phyloP scores from a whole-genome alignment of 1,140 invertebrate genomes.

The Anastrepha ludens region DNA sequence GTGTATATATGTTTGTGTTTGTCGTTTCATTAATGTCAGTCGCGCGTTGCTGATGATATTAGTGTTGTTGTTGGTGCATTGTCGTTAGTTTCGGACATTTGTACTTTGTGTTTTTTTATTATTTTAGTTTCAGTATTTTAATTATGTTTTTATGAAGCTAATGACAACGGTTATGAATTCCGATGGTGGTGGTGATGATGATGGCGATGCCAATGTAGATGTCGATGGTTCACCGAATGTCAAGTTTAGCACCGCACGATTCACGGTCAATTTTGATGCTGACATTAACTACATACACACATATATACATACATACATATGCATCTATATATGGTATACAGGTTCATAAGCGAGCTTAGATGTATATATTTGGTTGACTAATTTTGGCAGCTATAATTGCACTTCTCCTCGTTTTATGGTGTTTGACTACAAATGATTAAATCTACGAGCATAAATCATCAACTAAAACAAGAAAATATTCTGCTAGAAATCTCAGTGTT shows the following conservation, averaged over 20 bases:
- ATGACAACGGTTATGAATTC: not conserved
- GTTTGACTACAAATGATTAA: not conserved
- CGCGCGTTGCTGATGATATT: constrained; percentile 9
- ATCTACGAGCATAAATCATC: not conserved
- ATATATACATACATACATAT: not conserved
- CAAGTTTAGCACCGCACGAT: constrained; percentile 24
- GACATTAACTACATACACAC: not conserved
- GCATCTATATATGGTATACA: not conserved
- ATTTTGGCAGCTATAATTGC: not conserved
- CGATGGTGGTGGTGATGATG: not conserved
- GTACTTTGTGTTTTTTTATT: not conserved
- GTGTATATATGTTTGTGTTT: not conserved
- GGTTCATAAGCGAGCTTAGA: not conserved
- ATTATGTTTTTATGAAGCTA: constrained; percentile 4
- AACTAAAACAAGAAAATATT: not conserved
- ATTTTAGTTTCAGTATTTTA: not conserved
- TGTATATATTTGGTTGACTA: too few relatives aligned
- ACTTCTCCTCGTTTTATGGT: not conserved
- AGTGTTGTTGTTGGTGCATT: not conserved
- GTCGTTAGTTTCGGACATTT: not conserved
- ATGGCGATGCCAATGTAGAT: not conserved
- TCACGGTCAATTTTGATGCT: constrained; percentile 34
- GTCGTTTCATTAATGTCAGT: not conserved
- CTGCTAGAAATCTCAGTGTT: not conserved
- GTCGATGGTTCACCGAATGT: constrained; percentile 24